phyloP scores from a whole-genome alignment of 2,888 invertebrate genomes.

The Thereva unica region DNA sequence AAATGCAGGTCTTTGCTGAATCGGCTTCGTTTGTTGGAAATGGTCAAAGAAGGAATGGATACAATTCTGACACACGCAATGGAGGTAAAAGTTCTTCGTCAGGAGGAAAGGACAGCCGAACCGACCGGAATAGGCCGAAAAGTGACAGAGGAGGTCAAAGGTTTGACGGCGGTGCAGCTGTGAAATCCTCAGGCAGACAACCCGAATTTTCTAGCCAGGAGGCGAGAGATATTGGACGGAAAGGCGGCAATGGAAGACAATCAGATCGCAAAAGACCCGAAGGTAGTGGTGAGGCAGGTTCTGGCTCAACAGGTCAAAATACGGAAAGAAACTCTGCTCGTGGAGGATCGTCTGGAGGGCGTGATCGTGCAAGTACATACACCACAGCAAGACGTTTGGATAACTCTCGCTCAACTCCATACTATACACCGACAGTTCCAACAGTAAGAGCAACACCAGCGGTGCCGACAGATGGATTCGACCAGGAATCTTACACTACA shows the following conservation, averaged over 20 bases:
- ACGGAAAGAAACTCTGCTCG: too few relatives aligned
- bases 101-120: conserved; percentile 4
- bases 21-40: conserved; percentile 69
- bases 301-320: too few relatives aligned
- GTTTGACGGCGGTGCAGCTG: not conserved
- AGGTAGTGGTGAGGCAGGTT: too few relatives aligned
- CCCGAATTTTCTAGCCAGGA: too few relatives aligned
- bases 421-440: conserved; percentile 57
- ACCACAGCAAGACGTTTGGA: conserved; percentile 54
- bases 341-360: not conserved
- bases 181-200: not conserved
- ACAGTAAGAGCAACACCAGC: conserved; percentile 44
- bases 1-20: conserved; percentile 75
- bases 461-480: not conserved
- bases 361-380: conserved; percentile 48
- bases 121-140: conserved; percentile 26
- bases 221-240: too few relatives aligned
- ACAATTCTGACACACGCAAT: conserved; percentile 46
- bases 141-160: conserved; percentile 37
- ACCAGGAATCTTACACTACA: too few relatives aligned
- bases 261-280: too few relatives aligned
- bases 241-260: too few relatives aligned
- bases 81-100: conserved; percentile 18
- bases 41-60: conserved; percentile 44
- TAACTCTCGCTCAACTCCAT: conserved; percentile 54